Conservation (phyloP, 1,140 invertebrate species). For the Drosophila sturtevanti region DNA sequence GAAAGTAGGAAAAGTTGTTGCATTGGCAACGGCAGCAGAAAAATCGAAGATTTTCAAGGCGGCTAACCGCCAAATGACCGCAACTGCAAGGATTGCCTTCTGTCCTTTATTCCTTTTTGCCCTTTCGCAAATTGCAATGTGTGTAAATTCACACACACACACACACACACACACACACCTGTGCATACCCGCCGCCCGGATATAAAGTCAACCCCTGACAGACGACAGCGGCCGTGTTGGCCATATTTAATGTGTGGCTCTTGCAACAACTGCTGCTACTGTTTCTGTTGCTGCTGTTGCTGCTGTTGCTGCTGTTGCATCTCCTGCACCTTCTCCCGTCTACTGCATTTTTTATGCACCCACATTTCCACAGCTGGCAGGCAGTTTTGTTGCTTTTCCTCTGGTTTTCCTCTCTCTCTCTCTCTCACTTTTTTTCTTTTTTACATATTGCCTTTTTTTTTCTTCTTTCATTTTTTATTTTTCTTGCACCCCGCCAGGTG, state of each 20-base stretch:
- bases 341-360: constrained; percentile 75
- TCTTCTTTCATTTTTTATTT: background rate
- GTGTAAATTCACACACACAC: constrained; percentile 66
- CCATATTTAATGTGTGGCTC: constrained; percentile 67
- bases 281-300: no score
- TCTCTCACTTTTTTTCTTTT: no score
- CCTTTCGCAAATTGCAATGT: constrained; percentile 68
- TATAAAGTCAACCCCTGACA: constrained; percentile 67
- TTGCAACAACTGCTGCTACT: constrained; percentile 4
- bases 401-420: background rate
- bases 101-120: background rate
- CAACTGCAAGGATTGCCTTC: constrained; percentile 30
- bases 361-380: constrained; percentile 73
- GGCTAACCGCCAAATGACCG: constrained; percentile 76
- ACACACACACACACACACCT: constrained; percentile 8
- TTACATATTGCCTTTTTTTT: no score
- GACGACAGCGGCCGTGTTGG: constrained; percentile 59
- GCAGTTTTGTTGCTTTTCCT: constrained; percentile 36
- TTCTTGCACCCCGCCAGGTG: constrained; percentile 9
- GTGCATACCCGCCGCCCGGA: no score
- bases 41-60: constrained; percentile 75
- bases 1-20: constrained; percentile 16
- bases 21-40: constrained; percentile 13
- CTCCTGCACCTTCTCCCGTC: constrained; percentile 22
- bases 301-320: constrained; percentile 33